These are phyloP conservation scores for Melanostoma mellinum DNA, from an alignment of 2,888 invertebrate species.

Conservation along the genomic window DNA sequence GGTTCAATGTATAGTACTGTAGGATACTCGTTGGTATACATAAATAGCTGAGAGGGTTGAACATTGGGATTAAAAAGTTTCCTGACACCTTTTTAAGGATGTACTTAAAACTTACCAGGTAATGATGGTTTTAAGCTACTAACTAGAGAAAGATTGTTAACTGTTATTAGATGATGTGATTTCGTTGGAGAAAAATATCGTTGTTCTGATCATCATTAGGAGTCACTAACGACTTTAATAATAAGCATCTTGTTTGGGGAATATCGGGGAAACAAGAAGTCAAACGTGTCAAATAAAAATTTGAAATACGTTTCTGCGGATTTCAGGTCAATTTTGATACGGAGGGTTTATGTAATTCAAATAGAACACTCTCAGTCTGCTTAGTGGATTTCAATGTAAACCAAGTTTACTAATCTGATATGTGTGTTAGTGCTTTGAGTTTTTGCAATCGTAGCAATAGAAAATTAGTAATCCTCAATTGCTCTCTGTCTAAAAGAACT, in stretches of 20 bases:
- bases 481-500: too few species aligned
- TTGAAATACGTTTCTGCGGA: too few species aligned
- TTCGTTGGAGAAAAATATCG: neutral
- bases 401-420: too few species aligned
- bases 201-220: constrained; percentile 11
- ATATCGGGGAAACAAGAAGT: constrained; percentile 7
- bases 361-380: too few species aligned
- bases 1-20: constrained; percentile 25
- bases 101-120: constrained; percentile 34
- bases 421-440: too few species aligned
- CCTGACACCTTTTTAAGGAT: constrained; percentile 53
- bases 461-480: too few species aligned
- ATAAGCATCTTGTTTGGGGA: too few species aligned
- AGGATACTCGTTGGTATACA: constrained; percentile 9
- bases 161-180: neutral
- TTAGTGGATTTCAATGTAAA: too few species aligned
- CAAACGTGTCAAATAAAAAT: neutral
- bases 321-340: too few species aligned
- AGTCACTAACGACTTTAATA: neutral
- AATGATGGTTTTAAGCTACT: constrained; percentile 42
- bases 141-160: constrained; percentile 8
- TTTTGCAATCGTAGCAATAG: too few species aligned
- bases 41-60: neutral
- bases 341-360: too few species aligned
- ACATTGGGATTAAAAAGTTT: constrained; percentile 68